Percentiles rank a stretch among this genome's conserved stretches.
Conservation (phyloP, 2,113 vertebrate species). For the Phaethon lepturus region DNA sequence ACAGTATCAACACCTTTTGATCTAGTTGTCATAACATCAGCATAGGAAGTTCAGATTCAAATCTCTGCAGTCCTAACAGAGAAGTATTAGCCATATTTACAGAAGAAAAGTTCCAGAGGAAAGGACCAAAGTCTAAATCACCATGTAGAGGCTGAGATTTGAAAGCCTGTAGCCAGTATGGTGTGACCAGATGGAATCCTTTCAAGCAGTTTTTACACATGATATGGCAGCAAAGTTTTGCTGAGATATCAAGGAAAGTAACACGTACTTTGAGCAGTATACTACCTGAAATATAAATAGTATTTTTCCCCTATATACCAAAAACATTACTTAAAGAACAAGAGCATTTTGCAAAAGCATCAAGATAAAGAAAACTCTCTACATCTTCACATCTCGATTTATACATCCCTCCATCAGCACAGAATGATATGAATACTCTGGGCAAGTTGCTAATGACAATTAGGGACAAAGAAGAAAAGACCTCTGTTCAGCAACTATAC, state of each 20-base stretch:
- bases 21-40: neutral
- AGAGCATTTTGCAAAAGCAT: neutral
- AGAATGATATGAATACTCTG: neutral
- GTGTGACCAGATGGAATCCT: neutral
- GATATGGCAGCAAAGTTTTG: neutral
- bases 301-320: fast-evolving
- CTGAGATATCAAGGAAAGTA: neutral
- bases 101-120: neutral
- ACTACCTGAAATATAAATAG: neutral
- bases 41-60: neutral
- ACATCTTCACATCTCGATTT: neutral
- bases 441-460: neutral
- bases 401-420: neutral
- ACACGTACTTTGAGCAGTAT: neutral
- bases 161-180: neutral
- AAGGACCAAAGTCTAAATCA: neutral
- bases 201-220: neutral
- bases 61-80: neutral
- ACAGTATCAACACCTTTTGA: neutral
- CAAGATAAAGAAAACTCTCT: neutral
- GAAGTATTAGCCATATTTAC: neutral
- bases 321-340: neutral
- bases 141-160: neutral
- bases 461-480: neutral
- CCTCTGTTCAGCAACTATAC: neutral